Base-by-base conservation (phyloP, 2,797 vertebrate species). In the Notolepis coatsorum region DNA sequence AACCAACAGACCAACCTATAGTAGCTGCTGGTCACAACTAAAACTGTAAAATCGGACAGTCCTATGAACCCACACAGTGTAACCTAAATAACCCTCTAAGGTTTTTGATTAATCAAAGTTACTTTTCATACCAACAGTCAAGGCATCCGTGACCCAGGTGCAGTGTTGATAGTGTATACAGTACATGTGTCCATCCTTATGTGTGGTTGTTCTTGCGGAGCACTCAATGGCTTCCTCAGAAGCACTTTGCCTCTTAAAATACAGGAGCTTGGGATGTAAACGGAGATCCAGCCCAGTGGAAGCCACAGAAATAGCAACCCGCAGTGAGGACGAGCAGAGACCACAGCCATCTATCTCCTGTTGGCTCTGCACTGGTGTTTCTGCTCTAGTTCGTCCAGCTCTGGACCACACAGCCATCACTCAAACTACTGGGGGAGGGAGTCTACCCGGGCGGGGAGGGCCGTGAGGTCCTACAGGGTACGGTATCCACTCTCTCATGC, bases 231-330 rank as follows among this genome's bases (percentile, higher is more conserved):
- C 54, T 41, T 70, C 67, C 35, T 69, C 46, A 4, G 28, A 67
- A 49, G 33, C 56, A 15, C 31, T 46, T 60, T 62, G 10, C 20
- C 41, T 12, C 20, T 55, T 28, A 55, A n/a, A 61, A 24, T 3
- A 18, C 20, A 20, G 43, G 48, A 67, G 31, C 8, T 43, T n/a
- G 35, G 24, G 37, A 42, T 28, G 54, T 43, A 66, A 70, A 68
- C 79, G 77, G 48, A 67, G 62, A 71, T 71, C 52, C 64, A 52
- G 55, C 58, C 77, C 61, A 53, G 7, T 52, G 60, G 49, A 70
- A 65, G 43, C 67, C 68, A 33, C 71, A 77, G n/a, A 78, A 75
- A 75, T 71, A 62, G 66, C 33, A 50, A 48, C 27, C 33, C 47
- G 38, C 10, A 45, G 48, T 5, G 18, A 42, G 43, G 31, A n/a